These are phyloP conservation scores for Nephrotoma flavescens DNA, from an alignment of 2,888 invertebrate species.

Conservation along the genomic window DNA sequence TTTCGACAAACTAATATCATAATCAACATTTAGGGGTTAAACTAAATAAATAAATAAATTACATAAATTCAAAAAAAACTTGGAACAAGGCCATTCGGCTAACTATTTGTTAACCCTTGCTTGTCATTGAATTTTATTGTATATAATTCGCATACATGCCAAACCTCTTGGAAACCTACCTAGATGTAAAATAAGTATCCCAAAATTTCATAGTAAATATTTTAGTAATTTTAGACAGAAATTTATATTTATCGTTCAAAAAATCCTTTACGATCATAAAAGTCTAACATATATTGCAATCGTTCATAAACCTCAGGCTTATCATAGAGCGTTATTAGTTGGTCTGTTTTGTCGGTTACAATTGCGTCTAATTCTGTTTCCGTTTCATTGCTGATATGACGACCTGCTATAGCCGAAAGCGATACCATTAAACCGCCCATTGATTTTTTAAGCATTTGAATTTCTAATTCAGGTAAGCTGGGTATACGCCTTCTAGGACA, in stretches of 20 bases:
- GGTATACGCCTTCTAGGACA: not conserved
- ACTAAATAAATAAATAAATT: no score
- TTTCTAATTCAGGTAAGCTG: not conserved
- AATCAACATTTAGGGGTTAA: no score
- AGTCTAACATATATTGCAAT: not conserved
- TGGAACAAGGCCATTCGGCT: no score
- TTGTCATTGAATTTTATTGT: no score
- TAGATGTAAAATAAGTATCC: no score
- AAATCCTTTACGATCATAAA: not conserved
- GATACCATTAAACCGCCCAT: not conserved
- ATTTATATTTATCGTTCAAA: not conserved
- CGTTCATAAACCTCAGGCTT: not conserved
- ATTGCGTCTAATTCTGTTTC: not conserved
- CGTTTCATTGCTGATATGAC: not conserved
- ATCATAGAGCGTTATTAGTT: not conserved
- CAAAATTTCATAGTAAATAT: no score
- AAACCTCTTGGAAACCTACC: no score
- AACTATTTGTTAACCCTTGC: no score
- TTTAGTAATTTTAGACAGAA: no score
- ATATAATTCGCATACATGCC: no score
- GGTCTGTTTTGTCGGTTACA: not conserved
- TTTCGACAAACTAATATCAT: no score
- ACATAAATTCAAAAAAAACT: no score
- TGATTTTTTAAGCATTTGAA: not conserved
- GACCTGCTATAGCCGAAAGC: not conserved